Conservation (phyloP, 2,113 vertebrate species). For the Cephalophus harveyi region DNA sequence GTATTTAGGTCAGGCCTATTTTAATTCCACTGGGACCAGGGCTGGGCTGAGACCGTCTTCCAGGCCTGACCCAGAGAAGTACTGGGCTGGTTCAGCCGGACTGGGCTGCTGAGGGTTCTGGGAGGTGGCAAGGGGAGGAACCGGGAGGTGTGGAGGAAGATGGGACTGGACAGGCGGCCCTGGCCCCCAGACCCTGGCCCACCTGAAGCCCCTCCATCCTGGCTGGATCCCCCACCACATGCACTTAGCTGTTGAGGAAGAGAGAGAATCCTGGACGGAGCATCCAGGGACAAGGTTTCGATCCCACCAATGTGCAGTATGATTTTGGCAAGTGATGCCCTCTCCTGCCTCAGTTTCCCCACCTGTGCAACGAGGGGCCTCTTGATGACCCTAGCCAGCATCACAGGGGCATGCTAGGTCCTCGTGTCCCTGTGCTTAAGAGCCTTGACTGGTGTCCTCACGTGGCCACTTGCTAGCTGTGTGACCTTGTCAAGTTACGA, state of each 20-base stretch:
- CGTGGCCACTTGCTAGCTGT: neutral
- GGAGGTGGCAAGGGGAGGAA: neutral
- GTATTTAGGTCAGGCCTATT: slow-evolving; percentile 68
- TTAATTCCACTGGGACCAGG: neutral
- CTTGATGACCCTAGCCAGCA: neutral
- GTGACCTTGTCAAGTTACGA: neutral
- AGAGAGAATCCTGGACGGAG: neutral
- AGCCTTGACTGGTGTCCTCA: neutral
- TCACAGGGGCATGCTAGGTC: neutral
- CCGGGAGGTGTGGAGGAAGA: too few species aligned
- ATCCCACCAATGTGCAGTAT: neutral
- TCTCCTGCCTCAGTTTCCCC: neutral
- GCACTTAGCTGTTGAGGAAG: neutral
- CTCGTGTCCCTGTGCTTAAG: rapidly evolving
- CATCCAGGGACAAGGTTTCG: rapidly evolving
- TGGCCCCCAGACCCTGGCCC: neutral
- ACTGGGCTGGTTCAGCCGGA: neutral
- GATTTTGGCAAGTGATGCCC: neutral
- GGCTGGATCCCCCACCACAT: neutral
- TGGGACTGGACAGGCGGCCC: neutral
- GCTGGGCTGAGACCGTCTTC: neutral
- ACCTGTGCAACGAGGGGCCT: neutral
- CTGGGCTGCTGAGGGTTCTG: neutral
- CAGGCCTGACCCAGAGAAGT: neutral
- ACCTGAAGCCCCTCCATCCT: neutral